These are phyloP conservation scores for Philereme vetulata DNA, from an alignment of 2,888 invertebrate species.

Conservation along the genomic window DNA sequence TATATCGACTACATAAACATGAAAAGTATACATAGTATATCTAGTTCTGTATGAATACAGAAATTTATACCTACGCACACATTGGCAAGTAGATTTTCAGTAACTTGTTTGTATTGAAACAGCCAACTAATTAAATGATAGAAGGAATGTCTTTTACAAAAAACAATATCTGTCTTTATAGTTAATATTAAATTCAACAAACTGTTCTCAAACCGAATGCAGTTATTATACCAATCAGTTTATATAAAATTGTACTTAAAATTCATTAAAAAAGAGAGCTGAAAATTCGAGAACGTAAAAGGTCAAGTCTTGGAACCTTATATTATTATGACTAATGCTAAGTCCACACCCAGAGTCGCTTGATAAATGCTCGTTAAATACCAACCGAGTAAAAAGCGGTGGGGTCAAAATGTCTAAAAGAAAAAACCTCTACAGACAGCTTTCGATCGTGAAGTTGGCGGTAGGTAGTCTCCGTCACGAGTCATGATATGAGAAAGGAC, in stretches of 20 bases:
- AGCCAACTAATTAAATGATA: slow-evolving; percentile 6
- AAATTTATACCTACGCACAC: slow-evolving; percentile 16
- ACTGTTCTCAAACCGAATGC: not conserved
- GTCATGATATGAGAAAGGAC: no score
- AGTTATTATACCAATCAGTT: slow-evolving; percentile 20
- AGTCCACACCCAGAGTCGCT: slow-evolving; percentile 30
- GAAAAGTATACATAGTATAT: slow-evolving; percentile 1
- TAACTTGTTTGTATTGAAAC: slow-evolving; percentile 10
- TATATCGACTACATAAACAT: not conserved
- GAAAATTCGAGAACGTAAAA: slow-evolving; percentile 34
- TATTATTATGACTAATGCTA: slow-evolving; percentile 24
- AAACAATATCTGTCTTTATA: slow-evolving; percentile 2
- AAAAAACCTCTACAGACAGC: slow-evolving; percentile 12
- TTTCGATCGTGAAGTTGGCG: slow-evolving; percentile 3
- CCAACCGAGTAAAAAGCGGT: slow-evolving; percentile 16
- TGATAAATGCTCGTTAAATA: slow-evolving; percentile 19
- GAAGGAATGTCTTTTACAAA: slow-evolving; percentile 23
- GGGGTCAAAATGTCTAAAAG: slow-evolving; percentile 14
- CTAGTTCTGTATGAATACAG: slow-evolving; percentile 4
- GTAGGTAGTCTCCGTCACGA: no score
- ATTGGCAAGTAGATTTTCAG: slow-evolving; percentile 25
- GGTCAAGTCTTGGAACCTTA: slow-evolving; percentile 22
- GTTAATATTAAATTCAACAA: not conserved
- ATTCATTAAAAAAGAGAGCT: slow-evolving; percentile 37
- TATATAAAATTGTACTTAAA: slow-evolving; percentile 18